phyloP scores from a whole-genome alignment of 2,113 vertebrate species.

The Eptesicus fuscus region DNA sequence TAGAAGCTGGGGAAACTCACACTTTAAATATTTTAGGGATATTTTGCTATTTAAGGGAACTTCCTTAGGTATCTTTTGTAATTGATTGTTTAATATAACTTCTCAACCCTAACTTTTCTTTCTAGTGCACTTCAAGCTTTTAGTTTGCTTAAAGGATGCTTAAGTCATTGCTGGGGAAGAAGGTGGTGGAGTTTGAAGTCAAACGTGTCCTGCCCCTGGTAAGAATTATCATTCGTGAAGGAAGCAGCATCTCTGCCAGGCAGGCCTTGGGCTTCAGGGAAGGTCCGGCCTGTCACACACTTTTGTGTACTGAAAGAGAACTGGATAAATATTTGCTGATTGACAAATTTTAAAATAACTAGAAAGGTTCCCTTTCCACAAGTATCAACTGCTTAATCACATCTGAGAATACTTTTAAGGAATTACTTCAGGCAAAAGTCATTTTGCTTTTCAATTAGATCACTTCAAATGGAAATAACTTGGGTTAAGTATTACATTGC shows the following conservation, averaged over 20 bases:
- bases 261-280: not conserved
- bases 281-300: not conserved
- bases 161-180: not conserved
- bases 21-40: not conserved
- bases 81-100: not conserved
- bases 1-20: not conserved
- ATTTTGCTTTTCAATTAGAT: not conserved
- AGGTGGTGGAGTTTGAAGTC: not conserved
- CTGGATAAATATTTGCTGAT: not conserved
- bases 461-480: not conserved
- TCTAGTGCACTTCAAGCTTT: not conserved
- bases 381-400: not conserved
- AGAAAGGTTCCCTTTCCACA: not conserved
- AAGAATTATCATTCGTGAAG: not conserved
- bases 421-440: not conserved
- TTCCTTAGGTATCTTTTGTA: not conserved
- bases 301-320: not conserved
- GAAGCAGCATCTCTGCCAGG: not conserved
- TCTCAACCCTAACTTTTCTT: not conserved
- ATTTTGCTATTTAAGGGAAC: not conserved
- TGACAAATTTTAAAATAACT: not conserved
- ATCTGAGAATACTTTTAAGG: not conserved
- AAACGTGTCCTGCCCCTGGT: not conserved
- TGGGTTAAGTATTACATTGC: not conserved
- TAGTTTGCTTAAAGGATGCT: not conserved